phyloP scores from a whole-genome alignment of 2,888 invertebrate species.

The Ectemnius lituratus region DNA sequence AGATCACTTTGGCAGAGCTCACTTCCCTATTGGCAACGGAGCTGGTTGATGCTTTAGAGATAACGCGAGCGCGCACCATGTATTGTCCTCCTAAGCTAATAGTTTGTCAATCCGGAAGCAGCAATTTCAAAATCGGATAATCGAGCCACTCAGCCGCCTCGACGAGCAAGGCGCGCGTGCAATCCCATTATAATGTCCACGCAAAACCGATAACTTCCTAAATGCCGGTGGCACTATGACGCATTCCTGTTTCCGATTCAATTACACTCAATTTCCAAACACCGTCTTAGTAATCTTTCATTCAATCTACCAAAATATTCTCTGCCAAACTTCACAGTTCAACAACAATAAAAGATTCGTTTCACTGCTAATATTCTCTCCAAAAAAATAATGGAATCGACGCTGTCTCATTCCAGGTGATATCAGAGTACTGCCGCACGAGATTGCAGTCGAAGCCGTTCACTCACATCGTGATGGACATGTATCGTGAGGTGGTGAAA shows the following conservation, averaged over 20 bases:
- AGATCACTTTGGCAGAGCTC: constrained; percentile 22
- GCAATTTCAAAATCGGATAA: constrained; percentile 51
- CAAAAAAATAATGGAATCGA: too few species aligned
- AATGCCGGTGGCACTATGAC: too few species aligned
- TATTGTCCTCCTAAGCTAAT: constrained; percentile 52
- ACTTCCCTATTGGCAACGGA: constrained; percentile 26
- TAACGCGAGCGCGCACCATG: too few species aligned
- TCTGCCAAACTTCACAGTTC: not conserved
- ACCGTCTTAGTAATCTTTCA: not conserved
- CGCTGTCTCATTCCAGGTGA: constrained; percentile 77
- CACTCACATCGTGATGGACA: constrained; percentile 82
- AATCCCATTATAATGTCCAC: constrained; percentile 35
- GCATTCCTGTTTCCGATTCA: too few species aligned
- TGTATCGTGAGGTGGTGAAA: constrained; percentile 79
- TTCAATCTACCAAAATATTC: not conserved
- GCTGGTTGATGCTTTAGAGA: constrained; percentile 6
- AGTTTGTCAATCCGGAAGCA: constrained; percentile 40
- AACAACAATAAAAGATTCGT: too few species aligned
- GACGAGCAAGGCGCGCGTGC: constrained; percentile 39
- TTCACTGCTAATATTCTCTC: too few species aligned
- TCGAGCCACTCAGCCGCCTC: constrained; percentile 25
- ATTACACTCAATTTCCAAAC: too few species aligned
- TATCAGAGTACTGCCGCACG: constrained; percentile 81
- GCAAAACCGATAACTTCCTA: constrained; percentile 1
- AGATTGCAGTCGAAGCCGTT: constrained; percentile 81